Evolutionary conservation across 2,797 vertebrate genomes (phyloP), one percentile per base, ranked within the genome.

Genomic region (Limnodromus scolopaceus): DNA sequence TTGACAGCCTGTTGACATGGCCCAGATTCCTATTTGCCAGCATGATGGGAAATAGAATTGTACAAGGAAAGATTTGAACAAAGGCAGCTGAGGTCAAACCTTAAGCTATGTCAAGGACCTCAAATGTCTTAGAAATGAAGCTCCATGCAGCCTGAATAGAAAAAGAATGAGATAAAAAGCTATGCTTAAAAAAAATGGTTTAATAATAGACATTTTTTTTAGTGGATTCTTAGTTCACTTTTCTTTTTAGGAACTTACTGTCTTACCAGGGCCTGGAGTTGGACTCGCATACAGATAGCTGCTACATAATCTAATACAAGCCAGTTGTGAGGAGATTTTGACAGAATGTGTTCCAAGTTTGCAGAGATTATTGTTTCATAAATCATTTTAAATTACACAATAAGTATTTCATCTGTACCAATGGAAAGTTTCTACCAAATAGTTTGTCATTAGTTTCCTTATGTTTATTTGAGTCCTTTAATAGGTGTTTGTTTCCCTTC

Each of bases 121-220:
- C 22, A 57, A 16, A 28, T 27, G 6, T 71, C 61, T 64, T 64
- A 84, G 45, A 81, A 36, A 69, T 39, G 36, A 20, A 84, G 6
- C 34, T 83, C 32, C 38, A n/a, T 68, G 36, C 11, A 87, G 48
- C 7, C n/a, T 28, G 48, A 74, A 87, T 7, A 85, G 36, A 89
- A 91, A 83, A 22, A 82, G 20, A 85, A 74, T 20, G 8, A 68
- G 45, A 68, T 22, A 16, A 25, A 84, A 81, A 7, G 1, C 0
- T 0, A 0, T 34, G 27, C 23, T 65, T 55, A 24, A 36, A 80
- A 32, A 54, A 54, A 43, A 28, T 0, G 0, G 2, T 68, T 72
- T 72, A 81, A 65, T 30, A 69, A 68, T 61, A 84, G 8, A 18
- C 5, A 20, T 24, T 25, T 58, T 43, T 75, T 58, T 89, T 46